These are phyloP conservation scores for Myodes glareolus DNA, from an alignment of 2,113 vertebrate species.

Conservation along the genomic window DNA sequence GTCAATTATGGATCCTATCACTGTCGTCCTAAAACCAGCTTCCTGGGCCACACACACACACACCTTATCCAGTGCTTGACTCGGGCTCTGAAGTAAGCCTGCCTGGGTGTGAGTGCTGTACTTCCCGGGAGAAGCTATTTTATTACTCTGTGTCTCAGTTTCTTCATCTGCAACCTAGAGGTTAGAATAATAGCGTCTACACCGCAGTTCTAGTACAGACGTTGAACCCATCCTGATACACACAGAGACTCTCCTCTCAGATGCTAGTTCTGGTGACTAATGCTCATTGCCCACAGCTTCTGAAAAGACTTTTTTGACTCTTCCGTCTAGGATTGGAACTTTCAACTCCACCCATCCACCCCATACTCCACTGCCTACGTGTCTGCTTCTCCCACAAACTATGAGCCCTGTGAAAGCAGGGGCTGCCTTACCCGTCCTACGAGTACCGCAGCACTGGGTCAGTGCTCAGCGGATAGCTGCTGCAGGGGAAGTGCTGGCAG, in stretches of 20 bases:
- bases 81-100: background rate
- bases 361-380: background rate
- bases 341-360: background rate
- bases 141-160: background rate
- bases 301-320: conserved; percentile 3
- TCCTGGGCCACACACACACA: background rate
- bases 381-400: background rate
- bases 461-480: background rate
- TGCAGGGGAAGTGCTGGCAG: background rate
- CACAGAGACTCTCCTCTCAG: background rate
- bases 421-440: background rate
- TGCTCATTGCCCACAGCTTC: background rate
- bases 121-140: background rate
- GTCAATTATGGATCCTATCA: background rate
- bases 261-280: background rate
- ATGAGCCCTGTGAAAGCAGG: background rate
- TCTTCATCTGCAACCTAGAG: background rate
- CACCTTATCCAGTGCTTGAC: background rate
- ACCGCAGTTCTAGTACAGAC: background rate
- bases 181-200: background rate
- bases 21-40: background rate
- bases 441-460: background rate
- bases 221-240: background rate
- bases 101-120: background rate
- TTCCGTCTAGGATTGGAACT: background rate